A percentile compares a stretch with the other conserved stretches of the same genome.
Evolutionary conservation across 2,797 vertebrate species (phyloP).

Genomic region (Coilia nasus): DNA sequence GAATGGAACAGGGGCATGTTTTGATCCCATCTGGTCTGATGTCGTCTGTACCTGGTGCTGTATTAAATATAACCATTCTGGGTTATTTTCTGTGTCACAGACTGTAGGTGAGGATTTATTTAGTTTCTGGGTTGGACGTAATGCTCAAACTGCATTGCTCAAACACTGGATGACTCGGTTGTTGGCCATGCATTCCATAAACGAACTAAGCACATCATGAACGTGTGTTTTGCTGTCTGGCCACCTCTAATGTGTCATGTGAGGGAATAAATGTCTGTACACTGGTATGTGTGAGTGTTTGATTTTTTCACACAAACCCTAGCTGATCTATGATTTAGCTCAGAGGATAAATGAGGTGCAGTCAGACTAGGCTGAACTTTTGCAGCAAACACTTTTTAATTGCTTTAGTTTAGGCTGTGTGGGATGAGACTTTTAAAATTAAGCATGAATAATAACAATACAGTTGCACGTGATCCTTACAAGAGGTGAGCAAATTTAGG

Average conservation of each 20-base stretch:
- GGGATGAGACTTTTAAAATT: background rate
- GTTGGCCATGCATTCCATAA: background rate
- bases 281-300: no score
- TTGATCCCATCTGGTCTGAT: background rate
- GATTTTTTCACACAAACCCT: background rate
- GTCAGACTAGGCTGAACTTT: background rate
- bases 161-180: background rate
- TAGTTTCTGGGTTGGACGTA: background rate
- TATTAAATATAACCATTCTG: slow-evolving; percentile 3
- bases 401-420: background rate
- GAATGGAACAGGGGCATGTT: background rate
- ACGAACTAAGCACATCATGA: background rate
- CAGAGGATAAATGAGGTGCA: background rate
- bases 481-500: background rate
- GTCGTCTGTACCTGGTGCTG: slow-evolving; percentile 5
- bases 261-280: no score
- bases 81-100: background rate
- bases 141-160: background rate
- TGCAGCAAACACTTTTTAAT: background rate
- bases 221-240: background rate
- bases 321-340: background rate
- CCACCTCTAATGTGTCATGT: background rate
- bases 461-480: background rate
- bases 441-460: background rate
- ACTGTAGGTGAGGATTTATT: background rate